Conservation (phyloP, 2,113 vertebrate genomes). For the Ovis aries region ARS-UI_Ramb_v3.0 NC_056056.1:34000501-34001000, state of each 20-base stretch:
- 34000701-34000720: background rate
- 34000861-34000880: background rate
- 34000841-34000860: background rate
- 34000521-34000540: background rate
- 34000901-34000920: background rate
- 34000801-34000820: background rate
- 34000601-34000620: background rate
- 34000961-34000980: background rate
- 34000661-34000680: background rate
- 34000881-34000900: background rate
- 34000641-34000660: background rate
- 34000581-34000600: background rate
- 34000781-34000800: background rate
- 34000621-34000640: background rate
- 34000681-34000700: background rate
- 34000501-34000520: slow-evolving; percentile 13
- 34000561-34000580: background rate
- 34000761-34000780: background rate
- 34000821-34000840: background rate
- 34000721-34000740: background rate
- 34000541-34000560: background rate
- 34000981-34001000: background rate
- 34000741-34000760: background rate
- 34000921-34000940: background rate
- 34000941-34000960: background rate